phyloP scores from a whole-genome alignment of 2,888 invertebrate species.

The Drosophila fungiperda region DNA sequence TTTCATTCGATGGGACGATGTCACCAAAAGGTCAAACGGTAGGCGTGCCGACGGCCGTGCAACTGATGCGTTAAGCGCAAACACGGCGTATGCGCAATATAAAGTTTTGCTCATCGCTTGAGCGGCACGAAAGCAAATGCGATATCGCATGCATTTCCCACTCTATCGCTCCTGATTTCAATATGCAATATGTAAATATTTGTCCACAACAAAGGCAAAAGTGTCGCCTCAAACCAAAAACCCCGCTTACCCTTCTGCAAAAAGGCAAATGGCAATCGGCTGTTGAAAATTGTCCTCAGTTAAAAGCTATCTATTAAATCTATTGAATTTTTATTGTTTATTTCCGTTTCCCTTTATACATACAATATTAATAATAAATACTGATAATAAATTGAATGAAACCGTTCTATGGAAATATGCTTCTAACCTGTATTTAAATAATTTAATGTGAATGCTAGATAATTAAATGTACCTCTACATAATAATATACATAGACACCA shows the following conservation, averaged over 20 bases:
- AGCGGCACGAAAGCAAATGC: slow-evolving; percentile 1
- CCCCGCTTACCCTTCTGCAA: not conserved
- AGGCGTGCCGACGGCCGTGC: slow-evolving; percentile 41
- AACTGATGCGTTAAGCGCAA: slow-evolving; percentile 45
- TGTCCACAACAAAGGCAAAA: slow-evolving; percentile 32
- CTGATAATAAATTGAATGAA: not conserved
- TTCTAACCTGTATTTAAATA: not conserved
- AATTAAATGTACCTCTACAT: not conserved
- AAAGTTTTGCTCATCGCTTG: slow-evolving; percentile 12
- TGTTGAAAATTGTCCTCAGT: not conserved
- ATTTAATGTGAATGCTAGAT: not conserved
- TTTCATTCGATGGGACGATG: slow-evolving; percentile 16
- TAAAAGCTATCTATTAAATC: not conserved
- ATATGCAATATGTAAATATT: slow-evolving; percentile 48
- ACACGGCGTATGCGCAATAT: slow-evolving; percentile 50
- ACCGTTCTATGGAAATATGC: not conserved
- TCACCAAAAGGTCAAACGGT: slow-evolving; percentile 38
- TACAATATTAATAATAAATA: not conserved
- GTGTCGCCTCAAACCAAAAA: slow-evolving; percentile 1
- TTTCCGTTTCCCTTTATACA: not conserved
- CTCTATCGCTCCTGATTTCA: slow-evolving; percentile 13
- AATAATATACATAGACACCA: not conserved
- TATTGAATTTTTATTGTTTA: not conserved
- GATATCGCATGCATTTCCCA: not conserved
- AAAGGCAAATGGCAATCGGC: not conserved